phyloP scores from a whole-genome alignment of 2,113 vertebrate species.

The Neotoma lepida region DNA sequence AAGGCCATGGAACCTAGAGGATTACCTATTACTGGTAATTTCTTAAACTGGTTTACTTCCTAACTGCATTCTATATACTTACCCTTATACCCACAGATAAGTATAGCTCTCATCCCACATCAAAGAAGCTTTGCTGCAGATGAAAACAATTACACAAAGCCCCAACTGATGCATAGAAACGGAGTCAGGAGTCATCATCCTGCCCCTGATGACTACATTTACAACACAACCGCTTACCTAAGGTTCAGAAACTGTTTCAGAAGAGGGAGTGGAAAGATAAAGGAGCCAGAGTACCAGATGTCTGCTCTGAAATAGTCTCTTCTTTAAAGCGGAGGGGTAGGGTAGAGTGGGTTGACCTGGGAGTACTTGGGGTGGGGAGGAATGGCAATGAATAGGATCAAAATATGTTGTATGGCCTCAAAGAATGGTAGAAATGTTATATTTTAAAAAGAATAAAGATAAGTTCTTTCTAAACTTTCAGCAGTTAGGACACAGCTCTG shows the following conservation, averaged over 20 bases:
- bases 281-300: neutral
- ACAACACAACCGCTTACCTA: no score
- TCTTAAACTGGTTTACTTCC: neutral
- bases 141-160: neutral
- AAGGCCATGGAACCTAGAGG: neutral
- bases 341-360: neutral
- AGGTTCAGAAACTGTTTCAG: neutral
- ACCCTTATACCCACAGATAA: neutral
- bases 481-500: neutral
- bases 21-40: neutral
- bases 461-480: neutral
- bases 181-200: neutral
- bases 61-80: neutral
- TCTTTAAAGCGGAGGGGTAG: neutral
- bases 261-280: neutral
- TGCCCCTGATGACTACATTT: neutral
- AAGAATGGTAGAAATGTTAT: no score
- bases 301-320: neutral
- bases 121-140: neutral
- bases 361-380: neutral
- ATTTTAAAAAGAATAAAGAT: neutral
- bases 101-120: neutral
- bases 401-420: neutral
- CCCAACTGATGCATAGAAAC: neutral
- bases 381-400: neutral